Percentiles rank a stretch among this genome's conserved stretches.
These are phyloP conservation scores for Dendrolimus pini DNA, from an alignment of 2,888 invertebrate genomes.

Conservation along the genomic window DNA sequence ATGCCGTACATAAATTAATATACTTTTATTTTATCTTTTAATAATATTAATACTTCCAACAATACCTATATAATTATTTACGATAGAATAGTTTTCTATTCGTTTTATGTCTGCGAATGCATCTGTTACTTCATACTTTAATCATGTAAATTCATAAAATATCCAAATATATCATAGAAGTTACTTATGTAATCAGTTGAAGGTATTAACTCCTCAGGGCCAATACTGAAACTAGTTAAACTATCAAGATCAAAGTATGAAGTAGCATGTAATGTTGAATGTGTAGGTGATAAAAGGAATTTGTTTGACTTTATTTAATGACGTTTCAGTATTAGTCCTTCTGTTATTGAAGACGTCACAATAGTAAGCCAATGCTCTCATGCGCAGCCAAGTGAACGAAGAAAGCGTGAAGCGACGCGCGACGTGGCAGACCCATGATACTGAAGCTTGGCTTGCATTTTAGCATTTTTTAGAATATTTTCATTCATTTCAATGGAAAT, in stretches of 20 bases:
- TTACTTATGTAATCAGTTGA: not conserved
- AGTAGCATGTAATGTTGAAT: not conserved
- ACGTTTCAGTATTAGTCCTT: not conserved
- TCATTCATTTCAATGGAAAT: no score
- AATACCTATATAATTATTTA: not conserved
- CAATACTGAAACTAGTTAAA: conserved; percentile 1
- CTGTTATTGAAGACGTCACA: conserved; percentile 3
- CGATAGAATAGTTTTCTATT: not conserved
- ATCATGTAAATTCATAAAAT: not conserved
- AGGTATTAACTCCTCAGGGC: not conserved
- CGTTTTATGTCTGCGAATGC: no score
- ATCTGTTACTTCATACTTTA: not conserved
- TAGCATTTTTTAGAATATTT: not conserved
- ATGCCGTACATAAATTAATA: no score
- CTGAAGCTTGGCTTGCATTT: conserved; percentile 31
- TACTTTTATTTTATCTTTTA: no score
- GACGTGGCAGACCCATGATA: conserved; percentile 36
- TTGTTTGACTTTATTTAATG: not conserved
- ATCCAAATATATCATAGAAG: no score
- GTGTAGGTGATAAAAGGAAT: not conserved
- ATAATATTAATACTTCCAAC: no score
- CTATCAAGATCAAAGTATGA: not conserved
- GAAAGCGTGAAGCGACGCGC: conserved; percentile 46
- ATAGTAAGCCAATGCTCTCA: conserved; percentile 19
- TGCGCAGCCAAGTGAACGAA: conserved; percentile 37